Evolutionary conservation across 2,113 vertebrate genomes (phyloP), one percentile per base, ranked within the genome.

Genomic region (Entelurus aequoreus): DNA sequence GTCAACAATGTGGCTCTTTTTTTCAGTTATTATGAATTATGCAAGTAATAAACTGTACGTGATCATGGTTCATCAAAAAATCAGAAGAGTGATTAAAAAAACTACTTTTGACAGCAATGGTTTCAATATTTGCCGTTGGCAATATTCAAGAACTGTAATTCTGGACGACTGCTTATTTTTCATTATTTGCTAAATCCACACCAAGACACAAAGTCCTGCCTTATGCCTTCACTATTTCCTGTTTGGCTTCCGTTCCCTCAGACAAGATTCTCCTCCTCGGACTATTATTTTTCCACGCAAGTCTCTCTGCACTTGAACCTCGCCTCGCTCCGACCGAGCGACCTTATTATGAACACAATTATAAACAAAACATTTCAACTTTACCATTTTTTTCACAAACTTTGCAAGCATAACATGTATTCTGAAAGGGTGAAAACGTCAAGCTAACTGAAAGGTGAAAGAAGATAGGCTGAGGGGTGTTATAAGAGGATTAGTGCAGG

Each of bases 401-500:
- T 51, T 9, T 19, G 9, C 8, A 51, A 51, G 10, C 49, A 11
- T 51, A 16, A 8, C 5, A 14, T 48, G 6, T 19, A 19, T 16
- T 9, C 19, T 7, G 2, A 42, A 52, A 9, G 48, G 63, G 28
- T 37, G 44, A 51, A 58, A 37, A 54, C 36, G 65, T 36, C 50
- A 54, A 54, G 37, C 35, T 58, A 19, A 65, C 48, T 51, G 52
- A 70, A 61, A 57, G 57, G 48, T 63, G 21, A 69, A 59, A 58
- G 38, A 50, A 49, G 52, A 69, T 56, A 62, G 65, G 53, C 54
- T 11, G 55, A 65, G 59, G 21, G 19, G 19, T 1, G 6, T 54
- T 56, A 21, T 72, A 74, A 76, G 63, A 76, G 66, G 72, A 79
- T 83, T 70, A 78, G 55, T 21, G 13, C 48, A 74, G 48, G 56